A percentile compares a stretch with the other conserved stretches of the same genome.
These are phyloP conservation scores for Bagarius yarrelli DNA, from an alignment of 2,113 vertebrate species.

Conservation along the genomic window DNA sequence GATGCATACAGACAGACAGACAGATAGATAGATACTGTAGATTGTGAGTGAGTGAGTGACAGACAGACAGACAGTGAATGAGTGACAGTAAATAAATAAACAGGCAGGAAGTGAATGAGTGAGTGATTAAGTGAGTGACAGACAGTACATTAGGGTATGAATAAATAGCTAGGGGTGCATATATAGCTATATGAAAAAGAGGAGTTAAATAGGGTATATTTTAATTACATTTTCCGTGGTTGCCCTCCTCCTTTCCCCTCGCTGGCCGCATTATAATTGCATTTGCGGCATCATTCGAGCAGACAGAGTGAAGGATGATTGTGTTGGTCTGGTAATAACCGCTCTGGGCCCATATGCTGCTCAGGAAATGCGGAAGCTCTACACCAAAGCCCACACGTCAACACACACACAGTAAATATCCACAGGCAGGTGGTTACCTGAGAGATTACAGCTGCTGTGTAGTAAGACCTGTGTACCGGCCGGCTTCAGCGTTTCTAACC, in stretches of 20 bases:
- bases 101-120: too few relatives aligned
- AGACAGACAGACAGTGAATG: too few relatives aligned
- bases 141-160: too few relatives aligned
- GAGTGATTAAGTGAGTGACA: too few relatives aligned
- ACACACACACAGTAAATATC: constrained; percentile 27
- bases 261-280: constrained; percentile 49
- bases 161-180: too few relatives aligned
- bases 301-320: constrained; percentile 56
- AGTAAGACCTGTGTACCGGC: not conserved
- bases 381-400: not conserved
- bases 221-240: constrained; percentile 46
- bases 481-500: not conserved
- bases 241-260: constrained; percentile 7
- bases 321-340: constrained; percentile 55
- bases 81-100: too few relatives aligned
- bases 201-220: constrained; percentile 42
- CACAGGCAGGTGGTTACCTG: constrained; percentile 9
- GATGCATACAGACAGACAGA: not conserved
- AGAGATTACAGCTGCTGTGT: not conserved
- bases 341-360: constrained; percentile 49
- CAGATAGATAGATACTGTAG: constrained; percentile 4
- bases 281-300: constrained; percentile 58
- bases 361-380: constrained; percentile 50
- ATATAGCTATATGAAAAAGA: not conserved
- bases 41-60: too few relatives aligned